A percentile compares a stretch with the other conserved stretches of the same genome.
Evolutionary conservation across 1,140 invertebrate genomes (phyloP).

Genomic region (Bombus waltoni): DNA sequence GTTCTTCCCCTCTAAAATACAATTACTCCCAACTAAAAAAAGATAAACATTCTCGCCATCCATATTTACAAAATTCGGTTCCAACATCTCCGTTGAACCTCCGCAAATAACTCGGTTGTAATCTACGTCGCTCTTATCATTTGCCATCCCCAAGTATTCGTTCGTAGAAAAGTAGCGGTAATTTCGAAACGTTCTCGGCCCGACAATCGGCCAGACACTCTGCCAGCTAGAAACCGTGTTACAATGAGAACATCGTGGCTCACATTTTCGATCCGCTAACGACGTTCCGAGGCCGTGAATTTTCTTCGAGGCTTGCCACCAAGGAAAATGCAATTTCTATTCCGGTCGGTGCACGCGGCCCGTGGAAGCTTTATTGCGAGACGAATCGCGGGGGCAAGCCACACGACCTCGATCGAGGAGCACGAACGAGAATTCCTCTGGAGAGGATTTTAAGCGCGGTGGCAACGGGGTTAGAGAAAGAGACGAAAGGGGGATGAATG

Average conservation of each 20-base stretch:
- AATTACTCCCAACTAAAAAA: not conserved
- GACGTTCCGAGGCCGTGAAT: constrained; percentile 16
- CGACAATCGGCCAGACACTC: not conserved
- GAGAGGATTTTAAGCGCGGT: constrained; percentile 49
- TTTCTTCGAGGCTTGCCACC: constrained; percentile 6
- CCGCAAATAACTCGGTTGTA: not conserved
- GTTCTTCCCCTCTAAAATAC: not conserved
- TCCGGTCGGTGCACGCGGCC: constrained; percentile 26
- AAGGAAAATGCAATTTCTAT: constrained; percentile 56
- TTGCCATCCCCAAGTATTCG: not conserved
- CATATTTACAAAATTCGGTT: not conserved
- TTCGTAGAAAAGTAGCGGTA: not conserved
- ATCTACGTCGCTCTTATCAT: not conserved
- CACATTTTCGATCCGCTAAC: constrained; percentile 23
- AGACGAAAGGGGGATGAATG: too few species aligned
- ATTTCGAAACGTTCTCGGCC: not conserved
- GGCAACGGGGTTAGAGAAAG: not conserved
- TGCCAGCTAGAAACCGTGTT: constrained; percentile 37
- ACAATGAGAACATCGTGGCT: constrained; percentile 41
- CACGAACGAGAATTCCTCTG: constrained; percentile 62
- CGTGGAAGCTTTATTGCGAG: constrained; percentile 58
- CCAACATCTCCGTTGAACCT: not conserved
- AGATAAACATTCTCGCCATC: not conserved
- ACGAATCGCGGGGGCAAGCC: constrained; percentile 18
- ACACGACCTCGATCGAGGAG: constrained; percentile 47